A percentile compares a stretch with the other conserved stretches of the same genome.
phyloP scores from a whole-genome alignment of 2,797 vertebrate genomes.

The Pseudotriccus pelzelni region DNA sequence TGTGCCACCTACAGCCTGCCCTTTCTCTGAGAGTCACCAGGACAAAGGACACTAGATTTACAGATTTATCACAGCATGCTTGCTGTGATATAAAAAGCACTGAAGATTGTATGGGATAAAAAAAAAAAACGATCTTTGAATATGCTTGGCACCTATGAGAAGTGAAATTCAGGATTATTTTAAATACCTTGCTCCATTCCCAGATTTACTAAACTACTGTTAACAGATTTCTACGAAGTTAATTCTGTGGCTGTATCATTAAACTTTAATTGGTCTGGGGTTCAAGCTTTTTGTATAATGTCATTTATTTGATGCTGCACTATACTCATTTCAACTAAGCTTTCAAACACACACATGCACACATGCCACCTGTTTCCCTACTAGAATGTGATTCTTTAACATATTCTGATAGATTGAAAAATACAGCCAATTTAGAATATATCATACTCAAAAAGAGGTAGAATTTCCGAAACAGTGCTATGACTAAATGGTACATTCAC shows the following conservation, averaged over 20 bases:
- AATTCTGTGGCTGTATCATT: not conserved
- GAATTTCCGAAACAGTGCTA: not conserved
- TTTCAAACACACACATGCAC: not conserved
- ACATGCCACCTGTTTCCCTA: not conserved
- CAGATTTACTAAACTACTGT: not conserved
- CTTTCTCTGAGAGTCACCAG: not conserved
- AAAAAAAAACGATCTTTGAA: not conserved
- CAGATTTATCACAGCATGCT: not conserved
- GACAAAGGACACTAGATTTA: not conserved
- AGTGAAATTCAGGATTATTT: not conserved
- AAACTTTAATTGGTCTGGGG: not conserved
- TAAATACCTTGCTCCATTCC: not conserved
- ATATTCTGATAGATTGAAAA: not conserved
- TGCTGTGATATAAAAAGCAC: not conserved
- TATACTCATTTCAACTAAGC: not conserved
- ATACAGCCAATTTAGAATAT: not conserved
- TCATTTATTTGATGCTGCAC: not conserved
- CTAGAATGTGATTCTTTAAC: not conserved
- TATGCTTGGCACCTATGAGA: not conserved
- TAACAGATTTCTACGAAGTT: not conserved
- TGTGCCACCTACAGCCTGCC: not conserved
- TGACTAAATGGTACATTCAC: not conserved
- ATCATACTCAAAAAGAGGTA: not conserved
- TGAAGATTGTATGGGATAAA: not conserved
- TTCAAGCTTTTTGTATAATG: not conserved